Conservation (phyloP, 2,113 vertebrate species). For the Burhinus oedicnemus region DNA sequence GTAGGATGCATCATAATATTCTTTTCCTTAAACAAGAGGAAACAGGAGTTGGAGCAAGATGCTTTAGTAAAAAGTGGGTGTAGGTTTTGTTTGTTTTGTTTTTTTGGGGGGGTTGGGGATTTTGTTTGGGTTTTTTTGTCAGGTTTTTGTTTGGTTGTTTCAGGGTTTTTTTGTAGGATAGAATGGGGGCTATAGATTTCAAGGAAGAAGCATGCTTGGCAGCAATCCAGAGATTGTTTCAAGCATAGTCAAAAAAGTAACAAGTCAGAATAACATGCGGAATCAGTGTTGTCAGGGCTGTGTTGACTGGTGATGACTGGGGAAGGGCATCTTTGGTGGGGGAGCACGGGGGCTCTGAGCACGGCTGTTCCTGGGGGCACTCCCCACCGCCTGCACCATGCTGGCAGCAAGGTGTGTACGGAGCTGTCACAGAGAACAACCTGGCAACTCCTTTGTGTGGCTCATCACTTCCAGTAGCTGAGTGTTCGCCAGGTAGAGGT, state of each 20-base stretch:
- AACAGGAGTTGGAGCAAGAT: not conserved
- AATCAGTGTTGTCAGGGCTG: no score
- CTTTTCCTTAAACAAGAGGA: not conserved
- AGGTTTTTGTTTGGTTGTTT: not conserved
- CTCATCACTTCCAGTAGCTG: not conserved
- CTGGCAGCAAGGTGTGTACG: not conserved
- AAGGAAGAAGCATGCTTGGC: not conserved
- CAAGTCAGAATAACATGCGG: not conserved
- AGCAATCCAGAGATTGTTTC: not conserved
- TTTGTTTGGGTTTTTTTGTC: no score
- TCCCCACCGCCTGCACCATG: fast-evolving
- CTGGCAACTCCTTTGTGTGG: not conserved
- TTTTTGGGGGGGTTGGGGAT: not conserved
- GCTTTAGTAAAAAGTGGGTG: not conserved
- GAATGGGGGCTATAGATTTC: not conserved
- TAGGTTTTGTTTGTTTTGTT: not conserved
- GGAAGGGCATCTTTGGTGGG: not conserved
- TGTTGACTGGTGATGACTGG: no score
- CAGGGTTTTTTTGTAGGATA: no score
- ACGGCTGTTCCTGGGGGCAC: no score
- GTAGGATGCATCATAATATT: fast-evolving
- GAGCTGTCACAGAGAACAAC: not conserved
- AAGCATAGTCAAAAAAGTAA: not conserved
- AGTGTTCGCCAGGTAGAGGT: not conserved
- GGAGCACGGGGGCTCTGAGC: not conserved